Conservation (phyloP, 1,140 invertebrate species). For the Atta texana region DNA sequence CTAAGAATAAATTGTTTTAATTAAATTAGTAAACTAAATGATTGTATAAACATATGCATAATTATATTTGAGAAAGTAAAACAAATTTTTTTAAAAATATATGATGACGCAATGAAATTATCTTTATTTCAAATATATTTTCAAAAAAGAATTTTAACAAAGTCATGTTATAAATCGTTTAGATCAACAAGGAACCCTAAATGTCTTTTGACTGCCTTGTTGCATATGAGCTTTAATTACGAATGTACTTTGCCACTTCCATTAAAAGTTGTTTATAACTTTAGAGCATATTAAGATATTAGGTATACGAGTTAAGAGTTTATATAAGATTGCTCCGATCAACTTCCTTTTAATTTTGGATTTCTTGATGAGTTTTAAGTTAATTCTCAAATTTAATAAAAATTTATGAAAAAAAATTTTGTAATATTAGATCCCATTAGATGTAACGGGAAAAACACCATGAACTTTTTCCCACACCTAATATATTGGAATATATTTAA, state of each 20-base stretch:
- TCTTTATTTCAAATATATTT: neutral
- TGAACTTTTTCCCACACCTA: too few species aligned
- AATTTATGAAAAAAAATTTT: neutral
- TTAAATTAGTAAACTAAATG: neutral
- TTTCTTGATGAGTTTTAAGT: constrained; percentile 1
- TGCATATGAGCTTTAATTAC: constrained; percentile 23
- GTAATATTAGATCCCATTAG: too few species aligned
- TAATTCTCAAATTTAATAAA: neutral
- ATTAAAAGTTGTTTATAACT: constrained; percentile 25
- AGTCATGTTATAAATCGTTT: neutral
- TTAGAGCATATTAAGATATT: constrained; percentile 2
- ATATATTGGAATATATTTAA: neutral
- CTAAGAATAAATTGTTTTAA: neutral
- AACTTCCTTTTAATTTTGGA: neutral
- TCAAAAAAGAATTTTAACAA: neutral
- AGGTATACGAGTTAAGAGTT: neutral
- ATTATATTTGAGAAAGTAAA: neutral
- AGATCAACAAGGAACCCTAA: neutral
- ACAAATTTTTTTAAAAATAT: neutral
- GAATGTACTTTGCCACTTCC: constrained; percentile 20
- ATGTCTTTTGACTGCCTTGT: neutral
- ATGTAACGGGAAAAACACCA: too few species aligned
- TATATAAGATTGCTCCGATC: neutral
- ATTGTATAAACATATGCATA: neutral
- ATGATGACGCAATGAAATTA: neutral